phyloP scores from a whole-genome alignment of 2,113 vertebrate genomes.

The Onychostruthus taczanowskii region DNA sequence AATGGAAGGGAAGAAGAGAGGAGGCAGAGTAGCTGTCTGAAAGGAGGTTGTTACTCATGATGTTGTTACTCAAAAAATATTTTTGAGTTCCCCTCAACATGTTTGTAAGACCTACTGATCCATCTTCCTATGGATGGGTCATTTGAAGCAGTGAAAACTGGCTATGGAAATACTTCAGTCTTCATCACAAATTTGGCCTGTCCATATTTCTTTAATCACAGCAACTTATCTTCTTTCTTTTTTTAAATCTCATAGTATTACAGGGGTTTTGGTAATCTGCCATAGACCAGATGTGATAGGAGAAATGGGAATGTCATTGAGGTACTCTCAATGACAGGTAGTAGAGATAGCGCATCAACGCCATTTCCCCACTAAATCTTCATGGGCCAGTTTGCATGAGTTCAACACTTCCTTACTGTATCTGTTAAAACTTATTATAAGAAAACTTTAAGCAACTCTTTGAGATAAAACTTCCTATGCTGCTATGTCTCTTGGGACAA shows the following conservation, averaged over 20 bases:
- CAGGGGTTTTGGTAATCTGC: not conserved
- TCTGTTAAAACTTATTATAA: not conserved
- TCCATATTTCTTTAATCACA: not conserved
- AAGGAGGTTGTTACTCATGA: not conserved
- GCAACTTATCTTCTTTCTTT: not conserved
- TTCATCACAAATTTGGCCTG: not conserved
- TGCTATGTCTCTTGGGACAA: not conserved
- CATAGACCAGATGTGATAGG: not conserved
- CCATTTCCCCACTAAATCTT: no score
- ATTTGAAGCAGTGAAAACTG: not conserved
- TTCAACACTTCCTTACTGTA: no score
- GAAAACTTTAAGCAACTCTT: not conserved
- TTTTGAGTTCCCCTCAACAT: not conserved
- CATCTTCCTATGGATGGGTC: not conserved
- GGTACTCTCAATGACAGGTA: not conserved
- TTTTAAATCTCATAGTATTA: not conserved
- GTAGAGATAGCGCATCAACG: not conserved
- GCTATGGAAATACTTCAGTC: not conserved
- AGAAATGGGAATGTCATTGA: not conserved
- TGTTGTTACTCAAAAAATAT: not conserved
- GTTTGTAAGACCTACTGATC: not conserved
- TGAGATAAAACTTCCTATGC: not conserved
- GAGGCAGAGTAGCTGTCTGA: not conserved
- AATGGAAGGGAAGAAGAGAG: not conserved
- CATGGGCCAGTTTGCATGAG: no score